Evolutionary conservation across 2,888 invertebrate species (phyloP).

Genomic region (Sinhomidia bicolor): DNA sequence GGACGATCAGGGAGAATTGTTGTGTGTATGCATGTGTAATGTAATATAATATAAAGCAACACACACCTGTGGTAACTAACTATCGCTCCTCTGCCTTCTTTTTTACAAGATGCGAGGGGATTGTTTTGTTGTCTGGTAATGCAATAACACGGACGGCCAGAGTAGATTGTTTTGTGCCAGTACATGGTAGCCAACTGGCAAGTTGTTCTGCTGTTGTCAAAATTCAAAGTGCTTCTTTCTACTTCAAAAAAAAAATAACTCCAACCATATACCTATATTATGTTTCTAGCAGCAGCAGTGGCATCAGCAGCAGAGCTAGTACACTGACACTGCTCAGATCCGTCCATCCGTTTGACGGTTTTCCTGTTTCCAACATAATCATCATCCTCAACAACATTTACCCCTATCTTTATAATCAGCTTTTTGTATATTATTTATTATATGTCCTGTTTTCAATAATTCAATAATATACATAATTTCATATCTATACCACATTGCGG

Average conservation of each 20-base stretch:
- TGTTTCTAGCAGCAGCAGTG: not conserved
- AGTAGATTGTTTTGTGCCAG: not conserved
- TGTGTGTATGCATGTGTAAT: slow-evolving; percentile 56
- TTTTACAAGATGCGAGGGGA: slow-evolving; percentile 47
- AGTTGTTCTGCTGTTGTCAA: slow-evolving; percentile 40
- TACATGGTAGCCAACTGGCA: slow-evolving; percentile 44
- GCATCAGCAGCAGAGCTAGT: too few relatives aligned
- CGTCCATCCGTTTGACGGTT: slow-evolving; percentile 52
- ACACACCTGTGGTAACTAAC: slow-evolving; percentile 60
- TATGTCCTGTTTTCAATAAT: not conserved
- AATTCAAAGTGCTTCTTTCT: slow-evolving; percentile 33
- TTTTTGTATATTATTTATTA: not conserved
- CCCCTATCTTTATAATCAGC: slow-evolving; percentile 43
- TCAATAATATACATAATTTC: not conserved
- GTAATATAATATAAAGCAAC: too few relatives aligned
- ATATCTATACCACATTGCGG: too few relatives aligned
- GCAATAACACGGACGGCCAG: slow-evolving; percentile 48
- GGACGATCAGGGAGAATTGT: slow-evolving; percentile 48
- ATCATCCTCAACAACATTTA: not conserved
- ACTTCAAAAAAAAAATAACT: too few relatives aligned
- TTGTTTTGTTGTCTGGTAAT: slow-evolving; percentile 57
- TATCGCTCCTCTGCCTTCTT: not conserved
- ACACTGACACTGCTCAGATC: slow-evolving; percentile 44
- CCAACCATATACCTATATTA: slow-evolving; percentile 7
- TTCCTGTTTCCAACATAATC: slow-evolving; percentile 42